Evolutionary conservation across 2,113 vertebrate genomes (phyloP).

Genomic region (Phrynocephalus versicolor): DNA sequence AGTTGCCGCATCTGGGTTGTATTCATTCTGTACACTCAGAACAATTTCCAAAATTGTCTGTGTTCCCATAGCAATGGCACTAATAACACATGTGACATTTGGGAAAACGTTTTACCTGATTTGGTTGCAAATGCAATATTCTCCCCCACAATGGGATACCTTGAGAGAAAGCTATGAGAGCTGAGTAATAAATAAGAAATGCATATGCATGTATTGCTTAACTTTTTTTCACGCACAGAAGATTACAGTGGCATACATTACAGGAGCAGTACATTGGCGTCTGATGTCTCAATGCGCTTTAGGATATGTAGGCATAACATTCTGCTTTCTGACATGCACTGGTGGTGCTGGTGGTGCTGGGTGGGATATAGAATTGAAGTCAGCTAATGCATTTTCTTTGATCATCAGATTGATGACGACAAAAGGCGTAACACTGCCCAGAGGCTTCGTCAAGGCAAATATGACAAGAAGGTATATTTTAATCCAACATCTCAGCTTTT

Average conservation of each 20-base stretch:
- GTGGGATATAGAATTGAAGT: slow-evolving; percentile 30
- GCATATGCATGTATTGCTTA: background rate
- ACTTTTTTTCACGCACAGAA: background rate
- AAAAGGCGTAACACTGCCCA: slow-evolving; percentile 83
- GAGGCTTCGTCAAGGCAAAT: slow-evolving; percentile 83
- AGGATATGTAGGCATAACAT: slow-evolving; percentile 1
- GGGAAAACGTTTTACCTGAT: background rate
- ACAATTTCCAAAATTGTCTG: background rate
- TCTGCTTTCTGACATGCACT: slow-evolving; percentile 17
- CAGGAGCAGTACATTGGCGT: background rate
- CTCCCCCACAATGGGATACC: background rate
- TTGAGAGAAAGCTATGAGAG: background rate
- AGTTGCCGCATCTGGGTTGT: background rate
- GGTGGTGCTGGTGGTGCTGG: too few species aligned
- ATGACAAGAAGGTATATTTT: slow-evolving; percentile 91
- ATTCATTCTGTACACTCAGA: background rate
- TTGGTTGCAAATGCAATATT: background rate
- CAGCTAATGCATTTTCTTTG: slow-evolving; percentile 54
- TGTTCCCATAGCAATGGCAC: background rate
- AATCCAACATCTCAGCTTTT: background rate
- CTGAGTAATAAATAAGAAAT: background rate
- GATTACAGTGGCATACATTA: background rate
- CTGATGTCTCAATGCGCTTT: background rate
- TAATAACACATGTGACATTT: background rate
- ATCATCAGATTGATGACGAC: slow-evolving; percentile 91